phyloP scores from a whole-genome alignment of 2,113 vertebrate genomes.

The Chamaetylas fuelleborni region DNA sequence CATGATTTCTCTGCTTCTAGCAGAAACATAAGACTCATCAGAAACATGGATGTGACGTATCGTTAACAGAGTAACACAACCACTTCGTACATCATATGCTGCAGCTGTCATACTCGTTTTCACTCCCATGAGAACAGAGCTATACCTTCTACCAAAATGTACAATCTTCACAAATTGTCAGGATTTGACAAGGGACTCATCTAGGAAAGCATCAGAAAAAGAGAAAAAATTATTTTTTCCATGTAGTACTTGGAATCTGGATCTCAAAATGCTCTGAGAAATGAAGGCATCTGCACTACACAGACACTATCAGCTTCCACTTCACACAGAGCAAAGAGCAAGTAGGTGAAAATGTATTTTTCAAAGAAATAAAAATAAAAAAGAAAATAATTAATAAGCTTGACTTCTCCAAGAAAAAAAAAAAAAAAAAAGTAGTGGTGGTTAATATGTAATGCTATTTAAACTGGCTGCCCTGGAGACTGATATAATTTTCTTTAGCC shows the following conservation, averaged over 20 bases:
- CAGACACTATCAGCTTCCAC: not conserved
- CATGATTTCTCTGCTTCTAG: not conserved
- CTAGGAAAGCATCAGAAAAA: not conserved
- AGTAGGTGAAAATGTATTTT: not conserved
- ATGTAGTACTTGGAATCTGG: not conserved
- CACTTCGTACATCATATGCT: slow-evolving; percentile 14
- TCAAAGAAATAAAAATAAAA: not conserved
- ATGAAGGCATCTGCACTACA: not conserved
- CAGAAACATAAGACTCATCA: not conserved
- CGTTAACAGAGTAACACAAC: not conserved
- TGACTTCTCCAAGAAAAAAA: not conserved
- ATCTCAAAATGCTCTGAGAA: not conserved
- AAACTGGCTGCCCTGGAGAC: not conserved
- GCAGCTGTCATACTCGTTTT: slow-evolving; percentile 9
- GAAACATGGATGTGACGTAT: not conserved
- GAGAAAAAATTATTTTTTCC: not conserved
- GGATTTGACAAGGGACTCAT: slow-evolving; percentile 2
- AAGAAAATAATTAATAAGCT: not conserved
- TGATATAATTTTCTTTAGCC: not conserved
- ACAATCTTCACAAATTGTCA: not conserved
- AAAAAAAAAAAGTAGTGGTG: not conserved
- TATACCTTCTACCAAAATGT: not conserved
- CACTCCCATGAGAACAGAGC: not conserved
- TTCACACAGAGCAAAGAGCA: not conserved
- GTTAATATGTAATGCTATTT: not conserved